Percentiles rank a stretch among this genome's conserved stretches.
phyloP scores from a whole-genome alignment of 2,113 vertebrate species.

The Pedetes capensis region DNA sequence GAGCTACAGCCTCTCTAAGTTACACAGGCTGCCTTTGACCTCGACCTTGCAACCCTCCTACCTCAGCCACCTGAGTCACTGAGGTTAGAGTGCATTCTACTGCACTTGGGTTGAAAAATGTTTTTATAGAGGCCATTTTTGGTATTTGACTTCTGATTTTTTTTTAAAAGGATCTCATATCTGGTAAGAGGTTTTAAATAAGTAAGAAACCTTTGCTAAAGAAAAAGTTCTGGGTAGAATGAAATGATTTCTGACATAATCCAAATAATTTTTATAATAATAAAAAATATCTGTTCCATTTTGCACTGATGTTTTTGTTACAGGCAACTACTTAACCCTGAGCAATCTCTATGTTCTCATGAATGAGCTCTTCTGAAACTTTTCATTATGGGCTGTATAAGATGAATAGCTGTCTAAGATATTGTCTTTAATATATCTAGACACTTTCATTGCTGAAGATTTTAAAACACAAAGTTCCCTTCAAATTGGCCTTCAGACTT shows the following conservation, averaged over 20 bases:
- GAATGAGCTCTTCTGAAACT: background rate
- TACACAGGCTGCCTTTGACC: too few species aligned
- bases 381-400: background rate
- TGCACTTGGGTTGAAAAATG: too few species aligned
- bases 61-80: too few species aligned
- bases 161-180: background rate
- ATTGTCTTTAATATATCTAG: background rate
- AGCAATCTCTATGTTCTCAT: background rate
- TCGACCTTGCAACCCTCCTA: too few species aligned
- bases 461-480: constrained; percentile 27
- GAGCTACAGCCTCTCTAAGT: too few species aligned
- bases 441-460: constrained; percentile 1
- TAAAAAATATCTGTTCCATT: background rate
- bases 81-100: too few species aligned
- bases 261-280: constrained; percentile 20
- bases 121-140: background rate
- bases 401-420: background rate
- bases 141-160: constrained; percentile 5
- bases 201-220: constrained; percentile 15
- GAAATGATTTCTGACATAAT: background rate
- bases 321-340: background rate
- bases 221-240: background rate
- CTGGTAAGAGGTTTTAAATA: background rate
- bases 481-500: background rate
- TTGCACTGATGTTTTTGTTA: background rate